Conservation (phyloP, 2,888 invertebrate genomes). For the Steromphala cineraria region DNA sequence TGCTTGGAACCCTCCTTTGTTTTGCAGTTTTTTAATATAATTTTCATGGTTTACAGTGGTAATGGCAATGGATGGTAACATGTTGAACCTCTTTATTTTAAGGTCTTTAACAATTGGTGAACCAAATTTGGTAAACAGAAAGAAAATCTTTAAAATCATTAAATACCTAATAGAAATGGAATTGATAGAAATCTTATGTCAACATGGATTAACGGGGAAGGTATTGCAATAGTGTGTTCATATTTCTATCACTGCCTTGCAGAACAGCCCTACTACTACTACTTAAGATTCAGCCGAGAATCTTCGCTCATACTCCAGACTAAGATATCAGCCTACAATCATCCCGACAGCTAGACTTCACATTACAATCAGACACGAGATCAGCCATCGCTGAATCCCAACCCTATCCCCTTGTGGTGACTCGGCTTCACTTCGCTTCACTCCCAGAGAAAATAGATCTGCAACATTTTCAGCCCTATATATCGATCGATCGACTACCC, state of each 20-base stretch:
- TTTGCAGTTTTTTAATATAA: too few species aligned
- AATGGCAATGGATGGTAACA: too few species aligned
- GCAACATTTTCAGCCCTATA: background rate
- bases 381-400: constrained; percentile 2
- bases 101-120: background rate
- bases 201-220: too few species aligned
- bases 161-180: too few species aligned
- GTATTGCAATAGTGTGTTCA: background rate
- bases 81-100: too few species aligned
- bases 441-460: background rate
- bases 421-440: background rate
- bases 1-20: too few species aligned
- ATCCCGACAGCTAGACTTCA: constrained; percentile 3
- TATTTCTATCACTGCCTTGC: constrained; percentile 31
- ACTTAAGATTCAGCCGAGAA: constrained; percentile 1
- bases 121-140: background rate
- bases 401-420: constrained; percentile 1
- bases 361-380: background rate
- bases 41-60: too few species aligned
- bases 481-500: background rate
- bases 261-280: constrained; percentile 24
- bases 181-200: too few species aligned
- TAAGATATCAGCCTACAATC: background rate
- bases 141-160: background rate
- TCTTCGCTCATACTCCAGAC: background rate